A percentile compares a stretch with the other conserved stretches of the same genome.
Evolutionary conservation across 2,888 invertebrate species (phyloP).

Genomic region (Rhorus exstirpatorius): DNA sequence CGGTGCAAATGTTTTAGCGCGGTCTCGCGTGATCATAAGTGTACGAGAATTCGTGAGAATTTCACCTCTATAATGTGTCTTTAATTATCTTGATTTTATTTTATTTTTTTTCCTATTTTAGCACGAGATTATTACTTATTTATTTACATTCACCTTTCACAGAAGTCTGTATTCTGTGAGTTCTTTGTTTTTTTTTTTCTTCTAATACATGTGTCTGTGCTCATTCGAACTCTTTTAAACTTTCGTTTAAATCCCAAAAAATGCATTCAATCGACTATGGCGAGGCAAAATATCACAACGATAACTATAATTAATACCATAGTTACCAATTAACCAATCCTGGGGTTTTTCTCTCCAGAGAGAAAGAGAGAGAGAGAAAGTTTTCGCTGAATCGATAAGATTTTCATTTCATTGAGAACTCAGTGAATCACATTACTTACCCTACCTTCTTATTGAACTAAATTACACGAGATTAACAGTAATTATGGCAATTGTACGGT

Average conservation of each 20-base stretch:
- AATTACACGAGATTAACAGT: slow-evolving; percentile 55
- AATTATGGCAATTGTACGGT: slow-evolving; percentile 42
- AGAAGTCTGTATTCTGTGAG: background rate
- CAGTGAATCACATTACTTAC: slow-evolving; percentile 54
- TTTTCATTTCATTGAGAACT: slow-evolving; percentile 49
- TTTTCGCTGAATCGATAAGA: slow-evolving; percentile 63
- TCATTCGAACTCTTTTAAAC: too few relatives aligned
- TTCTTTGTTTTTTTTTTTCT: background rate
- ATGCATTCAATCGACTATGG: slow-evolving; percentile 30
- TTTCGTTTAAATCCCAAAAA: too few relatives aligned
- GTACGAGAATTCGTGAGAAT: slow-evolving; percentile 57
- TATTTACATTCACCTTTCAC: background rate
- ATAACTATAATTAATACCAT: too few relatives aligned
- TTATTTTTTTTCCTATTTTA: slow-evolving; percentile 1
- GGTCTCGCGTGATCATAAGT: slow-evolving; percentile 49
- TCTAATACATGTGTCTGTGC: too few relatives aligned
- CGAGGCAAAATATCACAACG: slow-evolving; percentile 39
- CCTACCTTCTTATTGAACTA: slow-evolving; percentile 51
- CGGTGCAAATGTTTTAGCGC: slow-evolving; percentile 51
- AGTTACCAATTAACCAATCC: slow-evolving; percentile 43
- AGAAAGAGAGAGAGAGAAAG: slow-evolving; percentile 1
- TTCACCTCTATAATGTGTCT: slow-evolving; percentile 1
- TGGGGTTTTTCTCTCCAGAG: slow-evolving; percentile 21
- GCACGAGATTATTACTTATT: background rate
- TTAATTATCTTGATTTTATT: slow-evolving; percentile 13